Evolutionary conservation across 2,797 vertebrate genomes (phyloP).

Genomic region (Selene dorsalis): DNA sequence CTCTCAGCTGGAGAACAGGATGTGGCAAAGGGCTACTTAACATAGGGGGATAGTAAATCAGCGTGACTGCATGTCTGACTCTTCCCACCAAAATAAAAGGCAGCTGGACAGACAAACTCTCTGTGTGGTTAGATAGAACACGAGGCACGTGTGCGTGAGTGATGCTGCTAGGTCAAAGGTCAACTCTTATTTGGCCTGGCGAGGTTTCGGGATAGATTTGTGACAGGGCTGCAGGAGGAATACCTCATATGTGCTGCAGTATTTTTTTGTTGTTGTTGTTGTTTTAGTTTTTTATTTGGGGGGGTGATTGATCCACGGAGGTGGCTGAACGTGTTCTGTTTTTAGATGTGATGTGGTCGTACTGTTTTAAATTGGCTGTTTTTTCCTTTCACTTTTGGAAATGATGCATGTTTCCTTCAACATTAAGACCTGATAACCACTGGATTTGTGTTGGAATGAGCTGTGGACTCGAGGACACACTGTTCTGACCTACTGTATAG

Average conservation of each 20-base stretch:
- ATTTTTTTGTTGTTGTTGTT: no score
- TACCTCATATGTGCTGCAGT: not conserved
- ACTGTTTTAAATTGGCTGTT: conserved; percentile 1
- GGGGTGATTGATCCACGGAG: not conserved
- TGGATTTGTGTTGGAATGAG: conserved; percentile 51
- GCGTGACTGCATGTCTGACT: conserved; percentile 49
- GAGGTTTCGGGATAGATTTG: not conserved
- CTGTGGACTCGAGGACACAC: conserved; percentile 54
- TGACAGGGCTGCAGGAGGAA: not conserved
- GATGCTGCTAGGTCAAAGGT: conserved; percentile 47
- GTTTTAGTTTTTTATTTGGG: no score
- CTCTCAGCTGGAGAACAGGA: conserved; percentile 59
- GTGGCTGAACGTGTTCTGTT: not conserved
- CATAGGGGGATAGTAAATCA: conserved; percentile 66
- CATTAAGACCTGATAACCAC: conserved; percentile 8
- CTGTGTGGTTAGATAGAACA: conserved; percentile 38
- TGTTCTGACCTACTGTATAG: conserved; percentile 61
- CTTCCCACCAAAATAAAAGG: conserved; percentile 57
- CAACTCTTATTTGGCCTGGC: conserved; percentile 12
- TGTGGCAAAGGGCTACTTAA: conserved; percentile 45
- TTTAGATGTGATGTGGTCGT: not conserved
- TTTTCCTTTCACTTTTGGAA: not conserved
- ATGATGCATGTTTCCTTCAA: not conserved
- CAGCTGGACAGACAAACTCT: conserved; percentile 53
- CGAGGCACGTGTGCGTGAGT: conserved; percentile 57